Conservation (phyloP, 2,113 vertebrate species). For the Coptodon bakossiorum region DNA sequence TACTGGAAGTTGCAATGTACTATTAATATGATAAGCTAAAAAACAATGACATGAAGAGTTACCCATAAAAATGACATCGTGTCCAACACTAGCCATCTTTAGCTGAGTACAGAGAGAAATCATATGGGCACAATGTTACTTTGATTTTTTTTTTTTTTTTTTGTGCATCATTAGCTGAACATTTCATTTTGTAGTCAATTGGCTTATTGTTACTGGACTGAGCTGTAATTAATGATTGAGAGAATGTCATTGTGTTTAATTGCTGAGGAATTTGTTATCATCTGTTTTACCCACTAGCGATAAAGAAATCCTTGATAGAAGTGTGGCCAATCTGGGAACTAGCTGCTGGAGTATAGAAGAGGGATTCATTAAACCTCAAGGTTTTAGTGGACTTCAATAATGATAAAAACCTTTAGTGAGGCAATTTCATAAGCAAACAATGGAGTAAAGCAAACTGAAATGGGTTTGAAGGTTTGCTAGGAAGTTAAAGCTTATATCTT, state of each 20-base stretch:
- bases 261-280: slow-evolving; percentile 36
- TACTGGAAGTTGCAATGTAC: neutral
- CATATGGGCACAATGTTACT: neutral
- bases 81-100: neutral
- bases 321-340: slow-evolving; percentile 18
- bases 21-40: neutral
- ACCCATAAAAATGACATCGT: neutral
- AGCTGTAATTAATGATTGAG: slow-evolving; percentile 51
- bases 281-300: neutral
- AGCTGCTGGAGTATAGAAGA: slow-evolving; percentile 29
- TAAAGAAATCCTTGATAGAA: slow-evolving; percentile 10
- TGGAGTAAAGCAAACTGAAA: neutral
- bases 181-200: neutral
- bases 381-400: neutral
- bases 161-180: neutral
- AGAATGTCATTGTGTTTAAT: slow-evolving; percentile 50
- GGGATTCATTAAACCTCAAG: slow-evolving; percentile 25
- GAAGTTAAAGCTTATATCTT: neutral
- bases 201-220: neutral
- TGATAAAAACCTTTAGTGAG: neutral
- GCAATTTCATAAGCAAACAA: slow-evolving; percentile 4
- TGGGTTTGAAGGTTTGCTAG: neutral
- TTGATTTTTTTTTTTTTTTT: neutral
- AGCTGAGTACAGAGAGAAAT: neutral
- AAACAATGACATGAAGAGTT: neutral